Conservation (phyloP, 2,797 vertebrate species). For the Novumbra hubbsi region DNA sequence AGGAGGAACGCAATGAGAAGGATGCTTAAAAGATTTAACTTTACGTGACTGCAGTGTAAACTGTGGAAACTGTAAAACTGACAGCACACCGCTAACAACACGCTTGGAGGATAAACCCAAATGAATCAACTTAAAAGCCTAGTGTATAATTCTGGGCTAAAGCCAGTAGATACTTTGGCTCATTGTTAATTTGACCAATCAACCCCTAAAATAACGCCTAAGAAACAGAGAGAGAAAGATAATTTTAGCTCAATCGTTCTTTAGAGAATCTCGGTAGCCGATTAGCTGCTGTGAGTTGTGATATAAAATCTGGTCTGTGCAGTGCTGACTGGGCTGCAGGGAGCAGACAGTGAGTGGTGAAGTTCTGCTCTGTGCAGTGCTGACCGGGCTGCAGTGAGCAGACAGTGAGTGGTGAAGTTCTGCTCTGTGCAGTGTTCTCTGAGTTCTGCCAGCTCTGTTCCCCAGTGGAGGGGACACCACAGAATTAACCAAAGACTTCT, state of each 20-base stretch:
- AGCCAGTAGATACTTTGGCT: background rate
- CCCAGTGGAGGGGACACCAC: conserved; percentile 16
- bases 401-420: background rate
- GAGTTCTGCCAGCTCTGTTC: conserved; percentile 5
- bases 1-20: conserved; percentile 3
- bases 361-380: background rate
- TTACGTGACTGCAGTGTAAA: conserved; percentile 1
- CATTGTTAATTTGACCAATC: background rate
- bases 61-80: conserved; percentile 4
- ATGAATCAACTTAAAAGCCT: background rate
- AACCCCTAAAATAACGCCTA: background rate
- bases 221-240: background rate
- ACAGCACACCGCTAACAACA: background rate
- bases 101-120: background rate
- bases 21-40: background rate
- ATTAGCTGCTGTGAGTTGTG: background rate
- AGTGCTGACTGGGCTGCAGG: conserved; percentile 9
- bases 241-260: background rate
- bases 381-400: conserved; percentile 1
- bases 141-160: background rate
- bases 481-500: conserved; percentile 28
- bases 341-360: background rate
- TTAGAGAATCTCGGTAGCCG: background rate
- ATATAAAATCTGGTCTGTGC: background rate
- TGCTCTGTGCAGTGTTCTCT: background rate